These are phyloP conservation scores for Jaculus jaculus DNA, from an alignment of 2,113 vertebrate species.

Conservation along the genomic window DNA sequence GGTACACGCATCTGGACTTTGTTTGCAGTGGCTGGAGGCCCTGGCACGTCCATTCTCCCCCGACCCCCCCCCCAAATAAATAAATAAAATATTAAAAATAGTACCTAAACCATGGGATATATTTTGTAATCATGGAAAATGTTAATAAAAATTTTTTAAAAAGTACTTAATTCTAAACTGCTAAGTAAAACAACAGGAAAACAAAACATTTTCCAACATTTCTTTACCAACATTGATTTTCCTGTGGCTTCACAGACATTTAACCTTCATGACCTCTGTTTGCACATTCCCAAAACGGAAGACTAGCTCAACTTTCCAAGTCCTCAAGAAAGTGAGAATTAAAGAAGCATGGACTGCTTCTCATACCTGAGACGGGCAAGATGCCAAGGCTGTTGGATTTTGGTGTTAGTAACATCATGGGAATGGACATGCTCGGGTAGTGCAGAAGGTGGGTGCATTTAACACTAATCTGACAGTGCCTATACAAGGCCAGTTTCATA, in stretches of 20 bases:
- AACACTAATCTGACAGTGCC: not conserved
- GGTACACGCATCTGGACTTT: too few species aligned
- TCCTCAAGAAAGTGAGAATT: conserved; percentile 22
- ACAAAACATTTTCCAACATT: not conserved
- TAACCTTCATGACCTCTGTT: not conserved
- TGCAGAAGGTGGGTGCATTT: not conserved
- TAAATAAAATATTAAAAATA: too few species aligned
- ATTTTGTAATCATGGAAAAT: too few species aligned
- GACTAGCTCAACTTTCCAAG: not conserved
- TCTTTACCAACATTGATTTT: not conserved
- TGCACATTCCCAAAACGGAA: conserved; percentile 17
- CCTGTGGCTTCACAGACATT: not conserved
- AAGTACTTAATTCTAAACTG: conserved; percentile 16
- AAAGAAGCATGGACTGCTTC: not conserved
- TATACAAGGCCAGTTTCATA: conserved; percentile 11
- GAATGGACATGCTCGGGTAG: not conserved
- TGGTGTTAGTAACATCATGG: not conserved
- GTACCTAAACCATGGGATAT: too few species aligned
- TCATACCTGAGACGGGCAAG: not conserved
- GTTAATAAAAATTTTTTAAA: not conserved
- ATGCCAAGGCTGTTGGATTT: not conserved
- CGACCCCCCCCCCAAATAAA: too few species aligned
- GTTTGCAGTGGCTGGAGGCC: too few species aligned
- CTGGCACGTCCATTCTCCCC: too few species aligned
- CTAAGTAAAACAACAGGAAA: conserved; percentile 12